A percentile compares a stretch with the other conserved stretches of the same genome.
phyloP scores from a whole-genome alignment of 1,140 invertebrate genomes.

The Bombus sylvicola region DNA sequence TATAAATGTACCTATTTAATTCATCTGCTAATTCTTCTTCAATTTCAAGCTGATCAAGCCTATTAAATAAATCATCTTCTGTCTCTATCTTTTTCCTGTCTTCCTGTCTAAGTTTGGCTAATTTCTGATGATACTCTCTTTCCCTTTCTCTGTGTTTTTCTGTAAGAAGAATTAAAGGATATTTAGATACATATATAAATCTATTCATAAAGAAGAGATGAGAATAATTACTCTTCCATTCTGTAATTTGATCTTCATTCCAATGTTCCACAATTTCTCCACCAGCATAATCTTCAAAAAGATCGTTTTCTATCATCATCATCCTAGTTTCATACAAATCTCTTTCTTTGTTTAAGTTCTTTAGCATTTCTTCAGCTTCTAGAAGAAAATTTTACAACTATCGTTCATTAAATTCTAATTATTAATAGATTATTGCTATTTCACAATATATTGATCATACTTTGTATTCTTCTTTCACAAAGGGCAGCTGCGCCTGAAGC shows the following conservation, averaged over 20 bases:
- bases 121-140: conserved; percentile 80
- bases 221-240: conserved; percentile 82
- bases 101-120: conserved; percentile 73
- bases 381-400: conserved; percentile 22
- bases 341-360: conserved; percentile 81
- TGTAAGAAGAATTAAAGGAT: conserved; percentile 49
- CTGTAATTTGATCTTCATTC: conserved; percentile 82
- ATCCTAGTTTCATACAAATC: conserved; percentile 79
- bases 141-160: conserved; percentile 83
- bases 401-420: conserved; percentile 15
- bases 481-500: conserved; percentile 86
- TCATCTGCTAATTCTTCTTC: conserved; percentile 83
- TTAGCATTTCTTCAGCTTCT: conserved; percentile 83
- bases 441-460: conserved; percentile 75
- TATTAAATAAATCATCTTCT: conserved; percentile 81
- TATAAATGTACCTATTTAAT: conserved; percentile 70
- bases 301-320: conserved; percentile 74
- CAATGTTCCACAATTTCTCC: conserved; percentile 84
- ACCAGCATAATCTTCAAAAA: conserved; percentile 74
- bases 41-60: conserved; percentile 83
- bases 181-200: background rate
- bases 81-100: conserved; percentile 73
- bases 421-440: background rate
- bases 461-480: conserved; percentile 84
- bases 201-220: background rate